Percentiles rank a stretch among this genome's conserved stretches.
Evolutionary conservation across 2,797 vertebrate genomes (phyloP).

Genomic region (Acanthis flammea): DNA sequence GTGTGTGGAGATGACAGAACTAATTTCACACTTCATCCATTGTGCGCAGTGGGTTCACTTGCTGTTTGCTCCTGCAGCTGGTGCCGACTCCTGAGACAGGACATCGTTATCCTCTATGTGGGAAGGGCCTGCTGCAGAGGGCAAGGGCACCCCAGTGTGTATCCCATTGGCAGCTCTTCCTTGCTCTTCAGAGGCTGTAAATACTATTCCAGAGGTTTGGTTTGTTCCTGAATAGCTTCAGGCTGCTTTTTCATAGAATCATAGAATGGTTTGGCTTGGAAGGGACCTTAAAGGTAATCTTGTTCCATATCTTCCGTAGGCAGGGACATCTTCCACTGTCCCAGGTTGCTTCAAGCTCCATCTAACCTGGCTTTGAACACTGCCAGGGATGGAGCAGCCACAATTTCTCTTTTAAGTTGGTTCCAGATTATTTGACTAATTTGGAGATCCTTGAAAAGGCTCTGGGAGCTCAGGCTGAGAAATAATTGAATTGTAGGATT

Average conservation of each 20-base stretch:
- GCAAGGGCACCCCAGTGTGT: accelerated
- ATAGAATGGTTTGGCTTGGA: background rate
- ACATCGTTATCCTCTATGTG: accelerated
- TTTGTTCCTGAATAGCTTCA: background rate
- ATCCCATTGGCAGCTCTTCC: background rate
- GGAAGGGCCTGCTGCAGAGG: background rate
- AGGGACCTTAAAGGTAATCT: background rate
- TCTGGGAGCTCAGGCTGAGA: background rate
- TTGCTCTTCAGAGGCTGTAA: background rate
- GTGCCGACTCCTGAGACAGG: background rate
- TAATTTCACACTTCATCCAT: slow-evolving; percentile 59
- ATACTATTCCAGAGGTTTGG: background rate
- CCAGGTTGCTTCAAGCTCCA: background rate
- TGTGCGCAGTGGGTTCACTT: background rate
- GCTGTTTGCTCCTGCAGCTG: background rate
- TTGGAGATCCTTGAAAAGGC: background rate
- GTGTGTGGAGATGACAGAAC: slow-evolving; percentile 48
- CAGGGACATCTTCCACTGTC: background rate
- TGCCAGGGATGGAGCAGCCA: background rate
- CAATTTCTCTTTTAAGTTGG: background rate
- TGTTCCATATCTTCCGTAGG: background rate
- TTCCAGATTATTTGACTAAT: background rate
- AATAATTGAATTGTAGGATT: background rate
- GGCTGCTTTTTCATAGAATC: background rate
- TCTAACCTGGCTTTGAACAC: background rate